phyloP scores from a whole-genome alignment of 2,113 vertebrate genomes.

The Crotophaga sulcirostris region DNA sequence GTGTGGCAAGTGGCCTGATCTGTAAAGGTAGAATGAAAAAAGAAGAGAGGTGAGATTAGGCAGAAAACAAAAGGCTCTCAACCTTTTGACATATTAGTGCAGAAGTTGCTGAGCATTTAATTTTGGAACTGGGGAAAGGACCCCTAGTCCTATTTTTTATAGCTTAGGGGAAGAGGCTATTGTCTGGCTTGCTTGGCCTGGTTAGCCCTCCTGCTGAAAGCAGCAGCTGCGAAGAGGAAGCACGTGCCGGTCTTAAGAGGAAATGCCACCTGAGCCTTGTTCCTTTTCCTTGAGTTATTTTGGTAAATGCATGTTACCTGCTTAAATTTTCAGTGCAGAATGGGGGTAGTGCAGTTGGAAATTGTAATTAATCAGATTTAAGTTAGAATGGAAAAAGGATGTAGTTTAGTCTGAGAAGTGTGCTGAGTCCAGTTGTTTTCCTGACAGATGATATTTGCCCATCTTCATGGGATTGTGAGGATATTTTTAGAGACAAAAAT shows the following conservation, averaged over 20 bases:
- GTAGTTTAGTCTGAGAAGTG: neutral
- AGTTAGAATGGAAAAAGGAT: neutral
- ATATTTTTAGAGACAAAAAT: neutral
- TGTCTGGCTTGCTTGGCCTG: neutral
- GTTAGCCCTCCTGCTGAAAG: neutral
- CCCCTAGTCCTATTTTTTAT: neutral
- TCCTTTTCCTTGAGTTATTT: neutral
- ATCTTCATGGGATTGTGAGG: neutral
- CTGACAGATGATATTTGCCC: neutral
- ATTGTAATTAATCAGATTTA: neutral
- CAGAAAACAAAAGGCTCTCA: neutral
- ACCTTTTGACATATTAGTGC: neutral
- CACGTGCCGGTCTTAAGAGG: neutral
- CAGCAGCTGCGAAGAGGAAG: neutral
- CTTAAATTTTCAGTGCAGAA: neutral
- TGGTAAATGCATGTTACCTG: neutral
- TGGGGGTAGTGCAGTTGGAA: neutral
- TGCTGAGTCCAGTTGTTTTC: neutral
- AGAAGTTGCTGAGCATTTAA: neutral
- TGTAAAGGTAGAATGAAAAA: neutral
- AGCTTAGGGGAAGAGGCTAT: neutral
- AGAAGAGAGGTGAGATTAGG: neutral
- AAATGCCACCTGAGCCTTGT: neutral
- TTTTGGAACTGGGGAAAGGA: neutral
- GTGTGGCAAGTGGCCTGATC: neutral